Evolutionary conservation across 2,113 vertebrate genomes (phyloP).

Genomic region (Gobio gobio): DNA sequence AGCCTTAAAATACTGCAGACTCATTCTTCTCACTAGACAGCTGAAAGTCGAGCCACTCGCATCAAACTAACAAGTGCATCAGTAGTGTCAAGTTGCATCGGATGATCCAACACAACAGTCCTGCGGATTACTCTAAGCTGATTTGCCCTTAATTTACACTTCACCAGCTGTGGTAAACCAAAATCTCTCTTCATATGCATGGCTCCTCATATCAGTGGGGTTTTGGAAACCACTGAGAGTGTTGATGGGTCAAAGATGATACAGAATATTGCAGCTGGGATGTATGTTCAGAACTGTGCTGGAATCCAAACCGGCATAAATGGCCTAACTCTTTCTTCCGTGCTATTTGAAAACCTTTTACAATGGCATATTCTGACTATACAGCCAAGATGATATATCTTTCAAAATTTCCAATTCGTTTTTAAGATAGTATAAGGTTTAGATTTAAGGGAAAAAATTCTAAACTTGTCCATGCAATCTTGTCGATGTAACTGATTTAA

Average conservation of each 20-base stretch:
- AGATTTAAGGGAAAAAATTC: not conserved
- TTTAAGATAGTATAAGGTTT: not conserved
- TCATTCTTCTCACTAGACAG: conserved; percentile 17
- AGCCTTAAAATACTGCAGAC: conserved; percentile 19
- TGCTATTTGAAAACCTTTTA: conserved; percentile 11
- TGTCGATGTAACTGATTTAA: conserved; percentile 24
- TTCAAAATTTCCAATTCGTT: not conserved
- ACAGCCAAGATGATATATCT: conserved; percentile 14
- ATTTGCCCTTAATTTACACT: conserved; percentile 50
- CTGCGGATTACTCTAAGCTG: conserved; percentile 53
- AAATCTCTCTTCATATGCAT: conserved; percentile 44
- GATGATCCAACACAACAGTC: conserved; percentile 52
- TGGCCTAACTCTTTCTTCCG: not conserved
- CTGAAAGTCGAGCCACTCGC: conserved; percentile 22
- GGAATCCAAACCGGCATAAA: not conserved
- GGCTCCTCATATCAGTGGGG: conserved; percentile 21
- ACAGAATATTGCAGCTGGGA: conserved; percentile 16
- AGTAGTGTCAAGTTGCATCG: conserved; percentile 48
- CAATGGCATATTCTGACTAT: not conserved
- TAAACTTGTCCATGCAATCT: not conserved
- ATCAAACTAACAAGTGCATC: conserved; percentile 50
- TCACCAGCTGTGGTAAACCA: conserved; percentile 40
- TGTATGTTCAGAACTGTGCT: conserved; percentile 8
- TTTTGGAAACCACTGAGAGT: conserved; percentile 29
- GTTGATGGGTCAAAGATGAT: conserved; percentile 42